Percentiles rank a stretch among this genome's conserved stretches.
Conservation (phyloP, 2,113 vertebrate genomes). For the Chelonoidis abingdonii region DNA sequence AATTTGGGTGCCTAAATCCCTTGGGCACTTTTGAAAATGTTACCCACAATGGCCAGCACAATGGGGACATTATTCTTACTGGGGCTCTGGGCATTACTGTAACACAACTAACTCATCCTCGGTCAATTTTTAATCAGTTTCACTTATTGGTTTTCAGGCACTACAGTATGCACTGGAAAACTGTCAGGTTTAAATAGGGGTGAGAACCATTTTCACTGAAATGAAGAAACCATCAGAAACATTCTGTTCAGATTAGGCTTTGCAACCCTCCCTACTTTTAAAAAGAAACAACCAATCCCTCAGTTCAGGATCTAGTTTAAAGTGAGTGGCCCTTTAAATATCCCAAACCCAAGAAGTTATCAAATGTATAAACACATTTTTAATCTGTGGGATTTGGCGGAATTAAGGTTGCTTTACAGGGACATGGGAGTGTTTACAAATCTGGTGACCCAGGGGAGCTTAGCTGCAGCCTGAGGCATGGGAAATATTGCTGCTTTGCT, state of each 20-base stretch:
- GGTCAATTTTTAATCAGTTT: background rate
- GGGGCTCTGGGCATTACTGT: too few species aligned
- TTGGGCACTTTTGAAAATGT: background rate
- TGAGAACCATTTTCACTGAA: background rate
- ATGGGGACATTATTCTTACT: too few species aligned
- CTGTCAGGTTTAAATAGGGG: background rate
- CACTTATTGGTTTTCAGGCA: background rate
- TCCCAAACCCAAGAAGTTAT: background rate
- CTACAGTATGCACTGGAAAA: background rate
- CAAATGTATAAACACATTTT: background rate
- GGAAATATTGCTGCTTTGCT: background rate
- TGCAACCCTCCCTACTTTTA: background rate
- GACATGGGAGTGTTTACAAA: background rate
- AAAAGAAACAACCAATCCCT: background rate
- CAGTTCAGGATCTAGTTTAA: background rate
- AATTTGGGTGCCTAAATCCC: background rate
- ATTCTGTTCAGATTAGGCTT: background rate
- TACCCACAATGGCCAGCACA: background rate
- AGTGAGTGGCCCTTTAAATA: rapidly evolving
- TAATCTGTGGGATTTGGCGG: background rate
- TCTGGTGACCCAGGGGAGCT: background rate
- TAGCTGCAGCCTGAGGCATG: rapidly evolving
- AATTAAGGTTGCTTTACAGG: background rate
- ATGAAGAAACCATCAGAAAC: background rate
- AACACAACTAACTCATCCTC: background rate